A percentile compares a stretch with the other conserved stretches of the same genome.
Evolutionary conservation across 2,888 invertebrate genomes (phyloP).

Genomic region (Sphaerophoria rueppellii): DNA sequence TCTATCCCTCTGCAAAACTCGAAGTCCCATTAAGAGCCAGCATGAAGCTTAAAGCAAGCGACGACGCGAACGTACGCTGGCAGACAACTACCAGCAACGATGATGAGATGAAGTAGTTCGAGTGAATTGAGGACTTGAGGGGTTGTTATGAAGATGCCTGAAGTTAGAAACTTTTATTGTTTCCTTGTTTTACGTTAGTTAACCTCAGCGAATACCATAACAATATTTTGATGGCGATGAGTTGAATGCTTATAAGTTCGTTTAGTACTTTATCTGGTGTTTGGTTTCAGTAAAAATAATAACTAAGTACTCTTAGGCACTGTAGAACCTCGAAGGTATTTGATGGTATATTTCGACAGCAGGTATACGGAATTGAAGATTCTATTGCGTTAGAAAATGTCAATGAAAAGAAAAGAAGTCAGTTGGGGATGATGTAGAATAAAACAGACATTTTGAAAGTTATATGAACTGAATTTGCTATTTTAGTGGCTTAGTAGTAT

Average conservation of each 20-base stretch:
- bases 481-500: no score
- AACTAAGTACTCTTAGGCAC: neutral
- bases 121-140: neutral
- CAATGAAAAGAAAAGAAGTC: no score
- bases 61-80: no score
- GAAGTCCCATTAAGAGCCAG: neutral
- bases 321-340: neutral
- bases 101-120: neutral
- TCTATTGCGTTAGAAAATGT: no score
- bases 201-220: conserved; percentile 30
- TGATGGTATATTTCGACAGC: neutral
- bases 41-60: no score
- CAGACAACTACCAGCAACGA: no score
- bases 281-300: neutral
- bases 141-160: conserved; percentile 25
- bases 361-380: no score
- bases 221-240: conserved; percentile 10
- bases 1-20: conserved; percentile 30
- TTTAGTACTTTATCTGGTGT: conserved; percentile 26
- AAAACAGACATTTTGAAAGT: no score
- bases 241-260: conserved; percentile 28
- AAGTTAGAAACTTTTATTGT: conserved; percentile 57
- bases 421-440: no score
- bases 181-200: conserved; percentile 37
- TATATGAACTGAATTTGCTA: no score